Evolutionary conservation across 2,888 invertebrate species (phyloP).

Genomic region (Callyntrura sp.): DNA sequence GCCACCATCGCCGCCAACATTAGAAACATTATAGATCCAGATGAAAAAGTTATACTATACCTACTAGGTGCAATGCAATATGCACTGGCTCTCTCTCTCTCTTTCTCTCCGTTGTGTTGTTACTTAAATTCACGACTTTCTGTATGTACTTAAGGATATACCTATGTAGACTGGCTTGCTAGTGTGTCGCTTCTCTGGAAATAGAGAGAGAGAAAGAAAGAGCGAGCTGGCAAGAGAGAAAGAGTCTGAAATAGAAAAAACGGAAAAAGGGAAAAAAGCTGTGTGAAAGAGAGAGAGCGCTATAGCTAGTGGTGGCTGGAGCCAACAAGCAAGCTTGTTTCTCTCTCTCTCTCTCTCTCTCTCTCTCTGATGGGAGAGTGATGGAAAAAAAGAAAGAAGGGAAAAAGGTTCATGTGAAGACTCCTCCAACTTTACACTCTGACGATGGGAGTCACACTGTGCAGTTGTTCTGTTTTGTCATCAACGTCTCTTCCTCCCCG

Average conservation of each 20-base stretch:
- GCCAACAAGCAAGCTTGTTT: constrained; percentile 41
- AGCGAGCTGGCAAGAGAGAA: constrained; percentile 47
- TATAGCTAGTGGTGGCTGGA: not conserved
- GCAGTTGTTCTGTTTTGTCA: constrained; percentile 80
- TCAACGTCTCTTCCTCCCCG: constrained; percentile 80
- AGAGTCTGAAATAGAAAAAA: constrained; percentile 55
- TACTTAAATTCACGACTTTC: too few species aligned
- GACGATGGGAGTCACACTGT: constrained; percentile 81
- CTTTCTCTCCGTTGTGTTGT: not conserved
- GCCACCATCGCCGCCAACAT: not conserved
- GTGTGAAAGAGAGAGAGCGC: constrained; percentile 7
- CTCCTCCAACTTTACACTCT: constrained; percentile 80
- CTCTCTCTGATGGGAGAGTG: constrained; percentile 39
- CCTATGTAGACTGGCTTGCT: not conserved
- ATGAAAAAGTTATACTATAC: constrained; percentile 5
- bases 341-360: not conserved
- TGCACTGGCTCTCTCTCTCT: constrained; percentile 24
- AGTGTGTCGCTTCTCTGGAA: constrained; percentile 18
- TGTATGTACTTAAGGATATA: not conserved
- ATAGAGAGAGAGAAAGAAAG: constrained; percentile 34
- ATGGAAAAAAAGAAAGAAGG: constrained; percentile 61
- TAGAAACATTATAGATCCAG: constrained; percentile 38
- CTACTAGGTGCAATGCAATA: constrained; percentile 31
- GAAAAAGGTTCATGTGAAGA: constrained; percentile 78
- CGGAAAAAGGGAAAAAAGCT: constrained; percentile 47